Conservation (phyloP, 92 coral and sea anemone genomes). For the Porites divaricata region DNA sequence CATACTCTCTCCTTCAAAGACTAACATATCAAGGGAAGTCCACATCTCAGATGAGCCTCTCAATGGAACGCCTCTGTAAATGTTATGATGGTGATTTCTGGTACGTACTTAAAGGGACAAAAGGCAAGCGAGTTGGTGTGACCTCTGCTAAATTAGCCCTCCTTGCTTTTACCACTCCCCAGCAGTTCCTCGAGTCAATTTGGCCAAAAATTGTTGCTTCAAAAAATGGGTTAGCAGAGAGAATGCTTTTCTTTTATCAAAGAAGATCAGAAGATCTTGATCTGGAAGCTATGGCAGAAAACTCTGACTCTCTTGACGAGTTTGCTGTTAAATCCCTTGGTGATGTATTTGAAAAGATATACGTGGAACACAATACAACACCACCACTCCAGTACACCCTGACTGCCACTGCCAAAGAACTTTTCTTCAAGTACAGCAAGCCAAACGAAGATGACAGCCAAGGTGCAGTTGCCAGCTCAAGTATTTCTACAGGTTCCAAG, state of each 20-base stretch:
- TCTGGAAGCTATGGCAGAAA: too few species aligned
- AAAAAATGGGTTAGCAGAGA: constrained; percentile 46
- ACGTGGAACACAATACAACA: constrained; percentile 27
- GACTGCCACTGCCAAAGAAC: constrained; percentile 28
- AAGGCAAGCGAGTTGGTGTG: constrained; percentile 57
- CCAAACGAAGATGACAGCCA: constrained; percentile 20
- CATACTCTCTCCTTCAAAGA: constrained; percentile 11
- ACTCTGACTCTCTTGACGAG: too few species aligned
- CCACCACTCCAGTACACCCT: neutral
- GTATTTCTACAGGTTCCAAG: constrained; percentile 10
- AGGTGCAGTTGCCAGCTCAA: neutral
- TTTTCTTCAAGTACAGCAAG: constrained; percentile 8
- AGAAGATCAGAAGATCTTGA: too few species aligned
- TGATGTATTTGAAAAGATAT: constrained; percentile 21
- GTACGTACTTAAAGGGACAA: constrained; percentile 55
- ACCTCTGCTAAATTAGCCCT: too few species aligned
- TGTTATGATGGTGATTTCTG: constrained; percentile 40
- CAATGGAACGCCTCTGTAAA: constrained; percentile 37
- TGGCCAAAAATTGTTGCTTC: constrained; percentile 59
- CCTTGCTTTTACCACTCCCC: constrained; percentile 40
- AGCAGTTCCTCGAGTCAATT: constrained; percentile 35
- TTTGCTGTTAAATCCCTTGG: neutral
- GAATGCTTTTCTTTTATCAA: constrained; percentile 16
- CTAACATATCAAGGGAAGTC: constrained; percentile 27
- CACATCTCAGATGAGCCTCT: constrained; percentile 27